Percentiles rank a stretch among this genome's conserved stretches.
Evolutionary conservation across 2,113 vertebrate species (phyloP).

Genomic region (Sitta europaea): DNA sequence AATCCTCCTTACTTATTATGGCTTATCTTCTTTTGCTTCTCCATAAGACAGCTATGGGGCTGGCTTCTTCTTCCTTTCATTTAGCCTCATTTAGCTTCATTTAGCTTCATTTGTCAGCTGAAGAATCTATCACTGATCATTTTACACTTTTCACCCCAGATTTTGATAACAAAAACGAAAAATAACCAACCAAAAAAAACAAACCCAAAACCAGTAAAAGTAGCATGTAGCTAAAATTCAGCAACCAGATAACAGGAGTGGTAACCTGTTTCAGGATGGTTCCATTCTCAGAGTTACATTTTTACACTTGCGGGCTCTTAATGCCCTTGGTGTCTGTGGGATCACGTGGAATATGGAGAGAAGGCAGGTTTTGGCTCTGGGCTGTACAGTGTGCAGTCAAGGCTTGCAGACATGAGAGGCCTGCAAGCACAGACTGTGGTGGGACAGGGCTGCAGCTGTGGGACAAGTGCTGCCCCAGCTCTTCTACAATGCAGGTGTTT

Average conservation of each 20-base stretch:
- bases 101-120: neutral
- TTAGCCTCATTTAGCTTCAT: neutral
- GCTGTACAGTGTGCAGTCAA: accelerated
- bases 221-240: neutral
- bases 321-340: neutral
- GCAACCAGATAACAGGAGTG: neutral
- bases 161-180: neutral
- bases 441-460: accelerated
- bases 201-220: neutral
- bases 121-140: neutral
- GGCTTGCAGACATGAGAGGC: neutral
- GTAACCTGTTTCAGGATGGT: neutral
- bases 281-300: neutral
- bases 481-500: neutral
- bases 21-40: neutral
- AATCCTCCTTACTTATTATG: neutral
- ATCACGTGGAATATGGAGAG: accelerated
- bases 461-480: neutral
- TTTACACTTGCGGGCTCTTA: neutral
- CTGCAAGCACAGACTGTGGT: neutral
- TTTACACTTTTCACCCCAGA: neutral
- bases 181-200: neutral
- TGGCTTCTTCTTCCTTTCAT: neutral
- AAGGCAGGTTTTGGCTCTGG: neutral
- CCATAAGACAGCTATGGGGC: neutral